These are phyloP conservation scores for Drosophila rhopaloa DNA, from an alignment of 1,140 invertebrate species.

Conservation along the genomic window DNA sequence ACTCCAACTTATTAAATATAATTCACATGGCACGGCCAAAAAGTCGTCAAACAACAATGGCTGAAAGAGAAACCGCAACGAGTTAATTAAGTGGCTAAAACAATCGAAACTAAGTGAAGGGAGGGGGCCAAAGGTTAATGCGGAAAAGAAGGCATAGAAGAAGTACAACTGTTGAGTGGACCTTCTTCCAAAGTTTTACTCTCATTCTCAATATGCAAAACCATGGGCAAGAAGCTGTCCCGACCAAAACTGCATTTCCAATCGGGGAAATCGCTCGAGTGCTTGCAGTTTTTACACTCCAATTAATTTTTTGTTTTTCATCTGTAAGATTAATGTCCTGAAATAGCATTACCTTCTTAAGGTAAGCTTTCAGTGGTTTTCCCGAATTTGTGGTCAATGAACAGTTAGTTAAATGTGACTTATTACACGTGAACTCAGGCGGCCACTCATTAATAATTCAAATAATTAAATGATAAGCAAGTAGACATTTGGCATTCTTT, in stretches of 20 bases:
- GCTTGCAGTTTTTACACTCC: constrained; percentile 1
- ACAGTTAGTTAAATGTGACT: background rate
- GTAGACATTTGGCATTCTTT: too few species aligned
- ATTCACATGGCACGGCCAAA: constrained; percentile 49
- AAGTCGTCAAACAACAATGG: constrained; percentile 46
- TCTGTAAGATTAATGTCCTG: too few species aligned
- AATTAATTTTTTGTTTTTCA: too few species aligned
- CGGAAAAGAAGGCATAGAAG: background rate
- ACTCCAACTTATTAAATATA: constrained; percentile 65
- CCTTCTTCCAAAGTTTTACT: background rate
- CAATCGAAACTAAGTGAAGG: constrained; percentile 13
- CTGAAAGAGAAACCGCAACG: constrained; percentile 44
- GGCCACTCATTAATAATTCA: constrained; percentile 1
- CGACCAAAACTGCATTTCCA: constrained; percentile 45
- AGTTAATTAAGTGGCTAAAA: constrained; percentile 69
- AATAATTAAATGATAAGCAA: constrained; percentile 6
- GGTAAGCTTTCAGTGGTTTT: background rate
- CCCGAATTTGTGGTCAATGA: background rate
- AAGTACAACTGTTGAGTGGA: constrained; percentile 2
- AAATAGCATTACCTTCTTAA: background rate
- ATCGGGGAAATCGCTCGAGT: constrained; percentile 26
- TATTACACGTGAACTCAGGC: background rate
- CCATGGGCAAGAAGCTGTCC: constrained; percentile 7
- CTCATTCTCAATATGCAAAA: background rate
- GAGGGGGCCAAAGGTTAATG: background rate